Percentiles rank a stretch among this genome's conserved stretches.
phyloP scores from a whole-genome alignment of 2,797 vertebrate species.

The Jordanella pulchra region DNA sequence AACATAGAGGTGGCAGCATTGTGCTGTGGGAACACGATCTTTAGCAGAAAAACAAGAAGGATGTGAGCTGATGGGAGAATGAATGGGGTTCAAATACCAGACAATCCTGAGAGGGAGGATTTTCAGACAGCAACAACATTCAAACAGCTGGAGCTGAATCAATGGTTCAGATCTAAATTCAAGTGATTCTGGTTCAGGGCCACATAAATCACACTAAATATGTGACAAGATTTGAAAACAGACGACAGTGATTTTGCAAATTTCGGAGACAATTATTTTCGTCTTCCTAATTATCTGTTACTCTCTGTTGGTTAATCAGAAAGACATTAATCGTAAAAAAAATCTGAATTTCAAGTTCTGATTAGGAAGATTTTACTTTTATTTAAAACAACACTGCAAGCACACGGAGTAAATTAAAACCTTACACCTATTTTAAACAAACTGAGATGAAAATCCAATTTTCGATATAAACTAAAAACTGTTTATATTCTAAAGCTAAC shows the following conservation, averaged over 20 bases:
- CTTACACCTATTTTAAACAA: too few relatives aligned
- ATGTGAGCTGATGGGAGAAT: background rate
- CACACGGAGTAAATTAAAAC: too few relatives aligned
- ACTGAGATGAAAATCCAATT: too few relatives aligned
- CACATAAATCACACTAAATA: too few relatives aligned
- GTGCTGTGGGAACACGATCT: background rate
- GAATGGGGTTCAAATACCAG: background rate
- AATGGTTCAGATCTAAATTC: too few relatives aligned
- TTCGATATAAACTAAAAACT: background rate
- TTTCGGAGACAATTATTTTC: background rate
- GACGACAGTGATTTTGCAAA: too few relatives aligned
- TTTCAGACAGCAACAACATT: background rate
- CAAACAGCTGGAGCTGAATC: background rate
- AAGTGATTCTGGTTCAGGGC: too few relatives aligned
- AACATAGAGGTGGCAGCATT: background rate
- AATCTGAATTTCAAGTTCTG: background rate
- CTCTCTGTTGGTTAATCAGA: background rate
- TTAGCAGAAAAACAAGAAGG: background rate
- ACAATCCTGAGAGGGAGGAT: background rate
- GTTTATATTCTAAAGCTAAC: background rate
- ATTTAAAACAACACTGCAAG: too few relatives aligned
- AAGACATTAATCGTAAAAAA: background rate
- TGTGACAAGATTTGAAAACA: too few relatives aligned
- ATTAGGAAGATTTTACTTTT: background rate
- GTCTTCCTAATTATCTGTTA: background rate